Percentiles rank a stretch among this genome's conserved stretches.
Conservation (phyloP, 2,888 invertebrate genomes). For the Cosmorhoe ocellata region DNA sequence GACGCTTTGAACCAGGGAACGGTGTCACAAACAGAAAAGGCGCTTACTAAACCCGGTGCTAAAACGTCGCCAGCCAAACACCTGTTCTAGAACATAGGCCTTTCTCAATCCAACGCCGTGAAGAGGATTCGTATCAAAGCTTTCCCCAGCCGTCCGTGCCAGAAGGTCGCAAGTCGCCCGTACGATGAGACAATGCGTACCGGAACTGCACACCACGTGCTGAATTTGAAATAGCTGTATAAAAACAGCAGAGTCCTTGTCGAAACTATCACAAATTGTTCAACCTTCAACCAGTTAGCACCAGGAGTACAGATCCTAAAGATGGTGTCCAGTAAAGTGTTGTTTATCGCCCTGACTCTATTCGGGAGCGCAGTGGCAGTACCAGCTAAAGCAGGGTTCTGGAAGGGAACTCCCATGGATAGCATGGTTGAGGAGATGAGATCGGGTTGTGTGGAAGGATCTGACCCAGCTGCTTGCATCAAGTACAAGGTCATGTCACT, state of each 20-base stretch:
- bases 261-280: slow-evolving; percentile 75
- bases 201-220: slow-evolving; percentile 73
- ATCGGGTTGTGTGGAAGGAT: slow-evolving; percentile 87
- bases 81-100: slow-evolving; percentile 56
- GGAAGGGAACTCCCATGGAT: slow-evolving; percentile 88
- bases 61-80: slow-evolving; percentile 54
- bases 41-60: slow-evolving; percentile 49
- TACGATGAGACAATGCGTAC: slow-evolving; percentile 73
- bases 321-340: slow-evolving; percentile 76
- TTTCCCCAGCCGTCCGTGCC: slow-evolving; percentile 69
- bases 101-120: slow-evolving; percentile 46
- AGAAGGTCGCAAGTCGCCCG: slow-evolving; percentile 68
- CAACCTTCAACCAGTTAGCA: slow-evolving; percentile 71
- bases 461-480: slow-evolving; percentile 90
- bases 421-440: slow-evolving; percentile 89
- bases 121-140: slow-evolving; percentile 77
- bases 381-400: slow-evolving; percentile 85
- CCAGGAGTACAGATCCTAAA: slow-evolving; percentile 53
- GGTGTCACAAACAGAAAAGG: slow-evolving; percentile 81
- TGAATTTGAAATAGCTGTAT: slow-evolving; percentile 83
- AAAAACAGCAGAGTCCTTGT: slow-evolving; percentile 76
- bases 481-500: slow-evolving; percentile 91
- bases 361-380: slow-evolving; percentile 83
- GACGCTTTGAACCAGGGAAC: slow-evolving; percentile 68
- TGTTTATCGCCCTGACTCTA: slow-evolving; percentile 77